A percentile compares a stretch with the other conserved stretches of the same genome.
These are phyloP conservation scores for Temnothorax nylanderi DNA, from an alignment of 1,140 invertebrate genomes.

Conservation along the genomic window DNA sequence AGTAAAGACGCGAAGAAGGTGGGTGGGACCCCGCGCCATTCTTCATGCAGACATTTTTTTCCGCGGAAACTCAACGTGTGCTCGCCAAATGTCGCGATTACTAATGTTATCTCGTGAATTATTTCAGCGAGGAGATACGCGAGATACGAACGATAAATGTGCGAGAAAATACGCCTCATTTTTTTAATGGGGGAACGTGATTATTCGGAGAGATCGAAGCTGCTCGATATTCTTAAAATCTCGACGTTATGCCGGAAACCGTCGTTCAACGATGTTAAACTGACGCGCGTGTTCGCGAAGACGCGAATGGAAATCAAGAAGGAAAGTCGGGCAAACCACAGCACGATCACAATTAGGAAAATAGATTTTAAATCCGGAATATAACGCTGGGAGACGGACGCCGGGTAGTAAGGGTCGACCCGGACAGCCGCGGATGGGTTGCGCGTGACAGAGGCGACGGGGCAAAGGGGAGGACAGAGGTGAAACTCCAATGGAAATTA, in stretches of 20 bases:
- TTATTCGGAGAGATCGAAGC: neutral
- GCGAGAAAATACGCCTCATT: neutral
- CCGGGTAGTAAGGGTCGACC: slow-evolving; percentile 70
- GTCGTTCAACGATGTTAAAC: neutral
- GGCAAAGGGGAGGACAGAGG: slow-evolving; percentile 55
- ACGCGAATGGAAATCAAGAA: slow-evolving; percentile 32
- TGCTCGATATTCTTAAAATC: neutral
- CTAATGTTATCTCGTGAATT: neutral
- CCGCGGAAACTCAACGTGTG: neutral
- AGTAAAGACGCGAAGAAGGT: slow-evolving; percentile 46
- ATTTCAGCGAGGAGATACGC: neutral
- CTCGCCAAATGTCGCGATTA: neutral
- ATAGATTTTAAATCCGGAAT: slow-evolving; percentile 70
- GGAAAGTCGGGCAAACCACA: slow-evolving; percentile 33
- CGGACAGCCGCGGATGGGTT: slow-evolving; percentile 69
- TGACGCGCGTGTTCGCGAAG: neutral
- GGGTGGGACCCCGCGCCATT: slow-evolving; percentile 21
- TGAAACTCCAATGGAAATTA: slow-evolving; percentile 83
- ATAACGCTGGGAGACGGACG: slow-evolving; percentile 57
- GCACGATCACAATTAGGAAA: slow-evolving; percentile 82
- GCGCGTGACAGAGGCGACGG: slow-evolving; percentile 66
- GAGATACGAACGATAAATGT: neutral
- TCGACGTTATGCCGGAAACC: neutral
- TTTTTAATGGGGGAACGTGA: neutral
- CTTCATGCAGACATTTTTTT: neutral